Evolutionary conservation across 2,797 vertebrate species (phyloP).

Genomic region (Spea hammondii): DNA sequence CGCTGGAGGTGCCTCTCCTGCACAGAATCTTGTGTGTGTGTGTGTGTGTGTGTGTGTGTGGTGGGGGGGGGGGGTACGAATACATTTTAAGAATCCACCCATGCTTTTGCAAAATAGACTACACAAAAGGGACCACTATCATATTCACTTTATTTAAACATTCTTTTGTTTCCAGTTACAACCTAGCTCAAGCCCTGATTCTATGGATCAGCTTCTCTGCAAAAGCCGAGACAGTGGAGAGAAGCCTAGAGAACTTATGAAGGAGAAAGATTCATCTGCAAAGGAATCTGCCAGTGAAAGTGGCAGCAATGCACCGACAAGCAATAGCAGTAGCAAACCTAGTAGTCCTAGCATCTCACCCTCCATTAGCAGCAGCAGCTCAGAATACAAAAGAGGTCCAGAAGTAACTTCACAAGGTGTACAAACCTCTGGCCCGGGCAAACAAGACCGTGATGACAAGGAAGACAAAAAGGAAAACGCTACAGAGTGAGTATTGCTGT

Average conservation of each 20-base stretch:
- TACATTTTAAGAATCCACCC: no score
- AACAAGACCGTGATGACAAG: conserved; percentile 87
- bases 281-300: conserved; percentile 72
- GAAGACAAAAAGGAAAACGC: conserved; percentile 91
- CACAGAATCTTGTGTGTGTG: no score
- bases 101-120: no score
- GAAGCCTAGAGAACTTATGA: conserved; percentile 85
- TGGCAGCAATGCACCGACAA: conserved; percentile 66
- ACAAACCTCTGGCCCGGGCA: conserved; percentile 86
- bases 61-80: no score
- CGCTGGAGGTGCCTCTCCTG: no score
- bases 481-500: conserved; percentile 79
- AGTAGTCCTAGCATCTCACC: conserved; percentile 86
- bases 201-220: conserved; percentile 84
- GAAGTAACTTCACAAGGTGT: conserved; percentile 95
- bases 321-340: conserved; percentile 70
- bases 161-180: conserved; percentile 78
- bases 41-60: no score
- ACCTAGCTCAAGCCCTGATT: conserved; percentile 85
- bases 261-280: conserved; percentile 80
- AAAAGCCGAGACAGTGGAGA: conserved; percentile 85
- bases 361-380: conserved; percentile 68
- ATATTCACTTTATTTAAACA: no score
- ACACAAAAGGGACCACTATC: no score
- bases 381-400: conserved; percentile 86